Evolutionary conservation across 2,797 vertebrate genomes (phyloP).

Genomic region (Typhlichthys subterraneus): DNA sequence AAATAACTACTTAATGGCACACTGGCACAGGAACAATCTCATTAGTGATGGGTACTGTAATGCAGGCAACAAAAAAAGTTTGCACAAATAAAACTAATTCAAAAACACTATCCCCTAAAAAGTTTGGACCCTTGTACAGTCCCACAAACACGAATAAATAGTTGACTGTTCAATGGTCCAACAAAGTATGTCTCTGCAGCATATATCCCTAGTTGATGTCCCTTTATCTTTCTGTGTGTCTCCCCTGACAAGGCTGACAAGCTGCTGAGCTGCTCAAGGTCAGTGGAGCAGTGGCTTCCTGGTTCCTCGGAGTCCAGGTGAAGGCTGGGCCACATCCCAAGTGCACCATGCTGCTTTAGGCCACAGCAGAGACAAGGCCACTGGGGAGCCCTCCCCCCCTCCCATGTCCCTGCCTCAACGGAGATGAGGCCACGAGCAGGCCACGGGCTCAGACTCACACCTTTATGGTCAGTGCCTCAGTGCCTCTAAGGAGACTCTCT

Average conservation of each 20-base stretch:
- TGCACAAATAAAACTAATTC: conserved; percentile 1
- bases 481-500: conserved; percentile 77
- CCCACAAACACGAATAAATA: conserved; percentile 47
- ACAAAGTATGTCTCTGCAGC: conserved; percentile 57
- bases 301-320: neutral
- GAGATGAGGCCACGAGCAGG: conserved; percentile 79
- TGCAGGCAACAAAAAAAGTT: neutral
- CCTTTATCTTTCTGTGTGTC: conserved; percentile 45
- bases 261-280: conserved; percentile 78
- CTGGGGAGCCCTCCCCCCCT: conserved; percentile 39
- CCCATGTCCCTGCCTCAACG: conserved; percentile 65
- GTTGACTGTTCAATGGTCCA: conserved; percentile 39
- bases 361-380: conserved; percentile 68
- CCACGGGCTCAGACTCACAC: conserved; percentile 80
- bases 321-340: conserved; percentile 57
- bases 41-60: neutral
- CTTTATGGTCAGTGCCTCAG: conserved; percentile 84
- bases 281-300: conserved; percentile 57
- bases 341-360: conserved; percentile 63
- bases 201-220: conserved; percentile 57
- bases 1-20: conserved; percentile 14
- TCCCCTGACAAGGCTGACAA: conserved; percentile 71
- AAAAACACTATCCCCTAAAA: conserved; percentile 12
- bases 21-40: neutral
- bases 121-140: conserved; percentile 29